Base-by-base conservation (phyloP, 1,140 invertebrate species). In the Mylabris phalerata region DNA sequence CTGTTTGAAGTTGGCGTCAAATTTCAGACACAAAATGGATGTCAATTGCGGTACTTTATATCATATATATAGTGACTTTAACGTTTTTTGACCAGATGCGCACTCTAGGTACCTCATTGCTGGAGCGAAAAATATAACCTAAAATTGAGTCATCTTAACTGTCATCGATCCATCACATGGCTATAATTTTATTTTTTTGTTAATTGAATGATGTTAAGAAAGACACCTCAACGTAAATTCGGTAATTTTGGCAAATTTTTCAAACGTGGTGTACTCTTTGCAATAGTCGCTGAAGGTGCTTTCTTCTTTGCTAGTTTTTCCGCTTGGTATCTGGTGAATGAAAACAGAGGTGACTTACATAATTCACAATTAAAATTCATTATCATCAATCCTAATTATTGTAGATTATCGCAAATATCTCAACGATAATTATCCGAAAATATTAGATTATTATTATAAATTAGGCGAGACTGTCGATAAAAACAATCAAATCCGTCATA, bases 241-340 rank as follows among this genome's bases (percentile, higher is more conserved):
- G 32, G 32, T 5, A 32, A 32, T 5, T 32, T 5, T 7, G 32
- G 32, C 72, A 78, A 72, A 71, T 76, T 77, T 61, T 66, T 83
- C 40, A 77, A 75, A 63, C 66, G 70, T 54, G 74, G 79, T 64
- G 75, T 77, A 42, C 75, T 77, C 58, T 69, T 75, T 47, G 58
- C 81, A 7, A 76, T 83, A 65, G 71, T 80, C 13, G 60, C 75
- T 9, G 83, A 84, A 74, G 77, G 74, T 10, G 57, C 77, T 50
- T 75, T 71, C 46, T 78, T 84, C 69, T 76, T 75, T 9, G 75
- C 72, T 10, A 77, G 76, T 27, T 84, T 83, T 72, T 78, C 74
- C 48, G 62, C 81, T 55, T 84, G 80, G 75, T 76, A 78, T 67
- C 81, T 77, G 73, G 73, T 83, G 62, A 84, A 84, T 66, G 80